Base-by-base conservation (phyloP, 2,797 vertebrate species). In the Acipenser oxyrinchus region DNA sequence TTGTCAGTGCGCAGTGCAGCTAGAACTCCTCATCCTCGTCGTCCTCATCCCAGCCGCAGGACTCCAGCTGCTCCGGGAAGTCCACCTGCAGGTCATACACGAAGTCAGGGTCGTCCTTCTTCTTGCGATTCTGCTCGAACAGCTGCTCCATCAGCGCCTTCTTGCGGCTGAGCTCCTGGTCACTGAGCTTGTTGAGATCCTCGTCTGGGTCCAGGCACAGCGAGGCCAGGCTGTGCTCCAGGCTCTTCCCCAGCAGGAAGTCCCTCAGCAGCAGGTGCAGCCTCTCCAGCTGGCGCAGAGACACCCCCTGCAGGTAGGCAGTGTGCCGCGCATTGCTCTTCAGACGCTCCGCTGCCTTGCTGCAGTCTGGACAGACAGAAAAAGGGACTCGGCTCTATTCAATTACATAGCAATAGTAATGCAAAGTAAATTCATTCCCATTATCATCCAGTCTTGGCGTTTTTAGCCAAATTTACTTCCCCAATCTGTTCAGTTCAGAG, bases 141-240 rank as follows among this genome's bases (percentile, higher is more conserved):
- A 97, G 77, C 68, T 89, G 79, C 10, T 98, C 93, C 96, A 99
- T 99, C 76, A 93, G 86, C 50, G 81, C 87, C 77, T 98, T 99
- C 78, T 87, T 93, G 70, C 87, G 90, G 59, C 86, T 84, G 51
- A 98, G 83, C 9, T 93, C 90, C 18, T 87, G 84, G 6, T 98
- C 94, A 9, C 89, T 88, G 49, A 98, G 82, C 79, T 95, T 96
- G 83, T 98, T 99, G 61, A 98, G 83, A 74, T 99, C 93, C 68
- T 94, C 90, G 1, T 91, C 81, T 0, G 92, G 88, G 76, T 93
- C 86, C 49, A 94, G 71, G 53, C 67, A 75, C 55, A 91, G 84
- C 1, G 88, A 87, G 66, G 60, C 78, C 0, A n/a, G 79, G 70
- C 90, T 89, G 64, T 88, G 82, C 63, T 92, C 82, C 73, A 96